phyloP scores from a whole-genome alignment of 2,113 vertebrate species.

The Prunella himalayana region DNA sequence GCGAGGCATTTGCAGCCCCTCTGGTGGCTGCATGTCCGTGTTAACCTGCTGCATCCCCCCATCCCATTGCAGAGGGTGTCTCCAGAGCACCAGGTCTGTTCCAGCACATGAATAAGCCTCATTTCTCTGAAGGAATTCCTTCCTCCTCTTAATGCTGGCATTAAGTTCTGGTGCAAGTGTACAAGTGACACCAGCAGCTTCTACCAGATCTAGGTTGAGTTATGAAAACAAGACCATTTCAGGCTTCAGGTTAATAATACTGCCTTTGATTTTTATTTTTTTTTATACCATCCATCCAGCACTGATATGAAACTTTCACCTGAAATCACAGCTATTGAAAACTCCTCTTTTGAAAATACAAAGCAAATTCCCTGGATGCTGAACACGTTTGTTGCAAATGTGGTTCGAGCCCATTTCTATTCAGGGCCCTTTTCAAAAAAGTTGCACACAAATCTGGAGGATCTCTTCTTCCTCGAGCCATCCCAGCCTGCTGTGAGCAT shows the following conservation, averaged over 20 bases:
- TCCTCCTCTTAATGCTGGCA: too few relatives aligned
- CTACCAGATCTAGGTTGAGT: not conserved
- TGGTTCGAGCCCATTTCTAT: accelerated
- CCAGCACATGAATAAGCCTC: accelerated
- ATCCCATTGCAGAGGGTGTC: accelerated
- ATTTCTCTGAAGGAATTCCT: not conserved
- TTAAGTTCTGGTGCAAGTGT: too few relatives aligned
- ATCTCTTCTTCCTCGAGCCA: not conserved
- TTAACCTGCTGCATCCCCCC: not conserved
- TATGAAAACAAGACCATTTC: not conserved
- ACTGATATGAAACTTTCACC: not conserved
- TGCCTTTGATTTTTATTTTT: not conserved
- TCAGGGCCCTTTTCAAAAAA: not conserved
- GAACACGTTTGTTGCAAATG: not conserved
- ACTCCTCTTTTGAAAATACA: not conserved
- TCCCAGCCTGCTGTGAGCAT: not conserved
- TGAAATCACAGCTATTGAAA: not conserved
- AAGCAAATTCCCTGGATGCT: not conserved
- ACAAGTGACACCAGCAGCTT: not conserved
- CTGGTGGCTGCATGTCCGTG: accelerated
- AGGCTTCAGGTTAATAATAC: not conserved
- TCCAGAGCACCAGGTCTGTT: not conserved
- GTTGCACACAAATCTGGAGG: not conserved
- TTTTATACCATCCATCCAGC: not conserved
- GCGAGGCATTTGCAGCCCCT: not conserved